Conservation (phyloP, 2,797 vertebrate species). For the Galago senegalensis region DNA sequence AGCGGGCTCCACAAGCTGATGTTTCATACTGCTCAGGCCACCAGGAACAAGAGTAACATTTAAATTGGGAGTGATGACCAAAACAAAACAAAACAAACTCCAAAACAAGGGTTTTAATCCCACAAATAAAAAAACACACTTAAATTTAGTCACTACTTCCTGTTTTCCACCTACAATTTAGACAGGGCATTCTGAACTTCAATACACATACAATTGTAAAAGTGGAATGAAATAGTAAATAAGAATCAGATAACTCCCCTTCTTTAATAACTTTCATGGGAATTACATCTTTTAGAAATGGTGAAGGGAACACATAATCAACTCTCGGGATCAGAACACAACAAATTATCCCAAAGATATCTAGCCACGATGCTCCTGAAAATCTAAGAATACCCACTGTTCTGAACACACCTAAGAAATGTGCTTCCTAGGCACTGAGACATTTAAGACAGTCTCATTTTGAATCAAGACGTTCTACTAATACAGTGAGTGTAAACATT, state of each 20-base stretch:
- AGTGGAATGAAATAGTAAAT: slow-evolving; percentile 55
- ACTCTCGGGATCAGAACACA: slow-evolving; percentile 72
- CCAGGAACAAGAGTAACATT: slow-evolving; percentile 58
- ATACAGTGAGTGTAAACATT: slow-evolving; percentile 54
- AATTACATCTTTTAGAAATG: slow-evolving; percentile 71
- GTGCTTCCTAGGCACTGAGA: slow-evolving; percentile 53
- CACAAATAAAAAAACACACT: slow-evolving; percentile 85
- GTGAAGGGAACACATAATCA: slow-evolving; percentile 64
- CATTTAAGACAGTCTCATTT: slow-evolving; percentile 36
- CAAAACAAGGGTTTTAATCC: slow-evolving; percentile 86
- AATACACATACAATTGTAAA: slow-evolving; percentile 61
- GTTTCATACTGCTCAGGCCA: neutral
- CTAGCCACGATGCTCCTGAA: neutral
- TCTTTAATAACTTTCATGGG: slow-evolving; percentile 60
- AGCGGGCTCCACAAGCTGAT: slow-evolving; percentile 19
- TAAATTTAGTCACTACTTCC: slow-evolving; percentile 87
- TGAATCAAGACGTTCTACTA: slow-evolving; percentile 64
- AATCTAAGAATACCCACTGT: slow-evolving; percentile 78
- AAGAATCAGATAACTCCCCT: slow-evolving; percentile 31
- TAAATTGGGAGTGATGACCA: slow-evolving; percentile 78
- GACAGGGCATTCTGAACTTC: slow-evolving; percentile 69
- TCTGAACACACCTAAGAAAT: slow-evolving; percentile 54
- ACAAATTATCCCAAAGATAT: slow-evolving; percentile 72
- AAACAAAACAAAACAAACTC: slow-evolving; percentile 71
- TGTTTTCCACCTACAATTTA: slow-evolving; percentile 84